Evolutionary conservation across 2,888 invertebrate genomes (phyloP).

Genomic region (Mylabris sibirica): DNA sequence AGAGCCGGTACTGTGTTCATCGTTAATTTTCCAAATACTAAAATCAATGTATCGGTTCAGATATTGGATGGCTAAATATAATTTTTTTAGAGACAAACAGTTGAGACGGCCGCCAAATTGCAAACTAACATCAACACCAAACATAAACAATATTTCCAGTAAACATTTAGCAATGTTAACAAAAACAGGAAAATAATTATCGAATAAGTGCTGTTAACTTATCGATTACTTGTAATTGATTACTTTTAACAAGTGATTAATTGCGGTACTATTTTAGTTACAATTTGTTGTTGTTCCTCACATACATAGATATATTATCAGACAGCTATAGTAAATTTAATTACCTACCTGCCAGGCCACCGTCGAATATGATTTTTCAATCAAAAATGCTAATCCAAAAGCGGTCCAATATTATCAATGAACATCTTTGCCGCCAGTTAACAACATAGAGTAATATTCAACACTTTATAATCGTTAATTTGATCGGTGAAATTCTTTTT

Average conservation of each 20-base stretch:
- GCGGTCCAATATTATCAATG: background rate
- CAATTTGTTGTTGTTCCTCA: conserved; percentile 33
- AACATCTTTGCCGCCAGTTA: conserved; percentile 7
- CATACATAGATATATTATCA: conserved; percentile 27
- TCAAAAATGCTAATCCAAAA: conserved; percentile 14
- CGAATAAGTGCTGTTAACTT: conserved; percentile 34
- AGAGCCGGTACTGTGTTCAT: too few relatives aligned
- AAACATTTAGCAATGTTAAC: conserved; percentile 32
- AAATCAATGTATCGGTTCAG: background rate
- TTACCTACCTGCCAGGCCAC: conserved; percentile 15
- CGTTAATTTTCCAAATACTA: conserved; percentile 21
- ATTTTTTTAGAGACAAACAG: conserved; percentile 4
- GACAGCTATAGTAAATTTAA: conserved; percentile 28
- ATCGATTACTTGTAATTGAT: conserved; percentile 36
- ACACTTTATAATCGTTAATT: conserved; percentile 3
- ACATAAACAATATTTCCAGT: conserved; percentile 22
- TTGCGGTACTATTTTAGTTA: conserved; percentile 25
- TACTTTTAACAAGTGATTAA: conserved; percentile 36
- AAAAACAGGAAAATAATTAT: conserved; percentile 34
- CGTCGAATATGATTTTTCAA: conserved; percentile 14
- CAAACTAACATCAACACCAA: conserved; percentile 8
- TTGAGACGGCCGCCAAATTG: conserved; percentile 7
- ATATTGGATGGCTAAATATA: conserved; percentile 1
- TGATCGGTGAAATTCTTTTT: background rate
- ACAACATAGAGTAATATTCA: background rate